Evolutionary conservation across 2,888 invertebrate species (phyloP).

Genomic region (Drosophila diplacantha): DNA sequence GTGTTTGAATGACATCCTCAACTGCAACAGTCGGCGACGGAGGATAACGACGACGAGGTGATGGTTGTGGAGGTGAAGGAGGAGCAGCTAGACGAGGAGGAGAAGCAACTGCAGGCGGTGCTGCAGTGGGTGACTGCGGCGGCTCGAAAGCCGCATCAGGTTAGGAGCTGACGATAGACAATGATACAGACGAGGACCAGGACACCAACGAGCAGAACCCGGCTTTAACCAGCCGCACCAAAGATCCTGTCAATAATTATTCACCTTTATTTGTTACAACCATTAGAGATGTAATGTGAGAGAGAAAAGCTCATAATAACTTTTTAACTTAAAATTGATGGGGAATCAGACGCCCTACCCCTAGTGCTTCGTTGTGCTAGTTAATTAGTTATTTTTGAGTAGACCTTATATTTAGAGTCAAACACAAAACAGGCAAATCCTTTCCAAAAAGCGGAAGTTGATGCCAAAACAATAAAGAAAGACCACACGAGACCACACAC

Average conservation of each 20-base stretch:
- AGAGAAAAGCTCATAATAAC: background rate
- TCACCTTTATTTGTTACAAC: conserved; percentile 29
- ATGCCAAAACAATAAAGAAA: conserved; percentile 21
- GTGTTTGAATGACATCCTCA: conserved; percentile 71
- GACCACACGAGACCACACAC: conserved; percentile 18
- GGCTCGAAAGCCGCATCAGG: conserved; percentile 1
- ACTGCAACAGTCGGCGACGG: background rate
- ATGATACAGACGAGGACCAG: conserved; percentile 10
- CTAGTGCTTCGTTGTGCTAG: conserved; percentile 33
- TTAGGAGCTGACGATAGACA: conserved; percentile 29
- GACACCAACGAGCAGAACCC: conserved; percentile 16
- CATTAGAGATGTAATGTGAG: conserved; percentile 6
- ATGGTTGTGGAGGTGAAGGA: conserved; percentile 10
- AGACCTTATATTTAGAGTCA: conserved; percentile 26
- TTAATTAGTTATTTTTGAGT: conserved; percentile 36
- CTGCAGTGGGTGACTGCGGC: conserved; percentile 29
- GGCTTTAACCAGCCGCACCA: conserved; percentile 48
- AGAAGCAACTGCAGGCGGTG: conserved; percentile 43
- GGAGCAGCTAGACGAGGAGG: conserved; percentile 5
- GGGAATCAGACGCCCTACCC: background rate
- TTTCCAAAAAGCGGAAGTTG: background rate
- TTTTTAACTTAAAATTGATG: background rate
- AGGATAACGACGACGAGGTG: conserved; percentile 4
- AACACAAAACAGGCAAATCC: background rate
- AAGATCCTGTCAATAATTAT: conserved; percentile 49